phyloP scores from a whole-genome alignment of 1,140 invertebrate genomes.

The Chrysoperla carnea region DNA sequence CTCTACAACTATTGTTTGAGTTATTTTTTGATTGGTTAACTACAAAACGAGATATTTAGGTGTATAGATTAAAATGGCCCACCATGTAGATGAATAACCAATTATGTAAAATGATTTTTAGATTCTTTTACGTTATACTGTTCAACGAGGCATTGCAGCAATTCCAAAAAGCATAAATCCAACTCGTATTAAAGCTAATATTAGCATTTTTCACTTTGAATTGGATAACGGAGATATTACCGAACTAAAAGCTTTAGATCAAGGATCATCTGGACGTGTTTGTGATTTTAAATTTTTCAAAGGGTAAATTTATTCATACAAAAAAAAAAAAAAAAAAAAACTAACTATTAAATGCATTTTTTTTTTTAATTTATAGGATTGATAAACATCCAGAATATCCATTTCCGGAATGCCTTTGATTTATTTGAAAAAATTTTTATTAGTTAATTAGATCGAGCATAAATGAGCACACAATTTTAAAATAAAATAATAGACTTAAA shows the following conservation, averaged over 20 bases:
- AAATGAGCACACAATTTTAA: background rate
- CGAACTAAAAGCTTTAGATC: conserved; percentile 33
- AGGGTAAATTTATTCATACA: conserved; percentile 9
- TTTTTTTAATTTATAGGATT: conserved; percentile 30
- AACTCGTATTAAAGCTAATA: conserved; percentile 43
- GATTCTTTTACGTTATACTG: conserved; percentile 45
- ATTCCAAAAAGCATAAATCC: conserved; percentile 74
- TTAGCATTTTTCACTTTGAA: conserved; percentile 42
- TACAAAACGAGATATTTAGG: too few relatives aligned
- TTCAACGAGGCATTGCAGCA: conserved; percentile 52
- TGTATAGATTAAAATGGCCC: too few relatives aligned
- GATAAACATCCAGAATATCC: conserved; percentile 45
- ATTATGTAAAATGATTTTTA: too few relatives aligned
- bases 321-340: background rate
- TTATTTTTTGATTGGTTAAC: too few relatives aligned
- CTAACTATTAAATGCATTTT: background rate
- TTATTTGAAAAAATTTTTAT: conserved; percentile 6
- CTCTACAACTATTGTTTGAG: too few relatives aligned
- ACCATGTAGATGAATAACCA: too few relatives aligned
- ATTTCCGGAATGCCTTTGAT: conserved; percentile 11
- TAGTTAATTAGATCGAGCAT: background rate
- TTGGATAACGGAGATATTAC: conserved; percentile 33
- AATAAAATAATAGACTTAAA: background rate
- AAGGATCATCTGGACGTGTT: conserved; percentile 33
- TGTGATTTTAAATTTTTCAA: conserved; percentile 37